Conservation (phyloP, 2,113 vertebrate genomes). For the Cephalopholis sonnerati region DNA sequence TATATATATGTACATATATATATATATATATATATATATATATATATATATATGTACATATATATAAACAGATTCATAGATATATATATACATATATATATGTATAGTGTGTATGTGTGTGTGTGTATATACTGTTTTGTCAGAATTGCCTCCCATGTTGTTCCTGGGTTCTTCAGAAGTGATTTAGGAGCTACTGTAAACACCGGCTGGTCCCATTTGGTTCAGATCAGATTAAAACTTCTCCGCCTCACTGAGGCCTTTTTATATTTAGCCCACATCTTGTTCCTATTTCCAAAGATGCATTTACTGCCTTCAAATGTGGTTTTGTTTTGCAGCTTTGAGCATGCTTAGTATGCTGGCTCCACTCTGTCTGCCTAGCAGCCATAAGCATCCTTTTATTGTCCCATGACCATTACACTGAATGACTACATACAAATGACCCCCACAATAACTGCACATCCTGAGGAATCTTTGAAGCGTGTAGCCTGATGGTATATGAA, state of each 20-base stretch:
- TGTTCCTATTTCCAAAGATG: slow-evolving; percentile 74
- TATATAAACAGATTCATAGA: too few species aligned
- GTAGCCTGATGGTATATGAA: not conserved
- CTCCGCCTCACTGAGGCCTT: not conserved
- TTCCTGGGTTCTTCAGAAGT: not conserved
- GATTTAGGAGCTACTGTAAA: slow-evolving; percentile 29
- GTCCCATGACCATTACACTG: slow-evolving; percentile 66
- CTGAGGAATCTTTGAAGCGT: slow-evolving; percentile 36
- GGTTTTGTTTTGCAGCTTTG: slow-evolving; percentile 72
- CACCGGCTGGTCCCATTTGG: slow-evolving; percentile 18
- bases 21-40: not conserved
- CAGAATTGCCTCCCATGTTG: not conserved
- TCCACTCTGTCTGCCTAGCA: slow-evolving; percentile 76
- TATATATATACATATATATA: too few species aligned
- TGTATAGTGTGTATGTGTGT: too few species aligned
- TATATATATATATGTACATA: too few species aligned
- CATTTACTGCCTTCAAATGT: slow-evolving; percentile 76
- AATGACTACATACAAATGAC: slow-evolving; percentile 57
- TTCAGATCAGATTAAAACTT: slow-evolving; percentile 41
- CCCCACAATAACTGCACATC: slow-evolving; percentile 41
- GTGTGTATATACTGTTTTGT: not conserved
- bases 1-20: not conserved
- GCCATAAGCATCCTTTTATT: slow-evolving; percentile 77
- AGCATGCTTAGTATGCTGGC: slow-evolving; percentile 70
- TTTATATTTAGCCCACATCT: slow-evolving; percentile 67